Conservation (phyloP, 2,113 vertebrate genomes). For the Peromyscus maniculatus region DNA sequence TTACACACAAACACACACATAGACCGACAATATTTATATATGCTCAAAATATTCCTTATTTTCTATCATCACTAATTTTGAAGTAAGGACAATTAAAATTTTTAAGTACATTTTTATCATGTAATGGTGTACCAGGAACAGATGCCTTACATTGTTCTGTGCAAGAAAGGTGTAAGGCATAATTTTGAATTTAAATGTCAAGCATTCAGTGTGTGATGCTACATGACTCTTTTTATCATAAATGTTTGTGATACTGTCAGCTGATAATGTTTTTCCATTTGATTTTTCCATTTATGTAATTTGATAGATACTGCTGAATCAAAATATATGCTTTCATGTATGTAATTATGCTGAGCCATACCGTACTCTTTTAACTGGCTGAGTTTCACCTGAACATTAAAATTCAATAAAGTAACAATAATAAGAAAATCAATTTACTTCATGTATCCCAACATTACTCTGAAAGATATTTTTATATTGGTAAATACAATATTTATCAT, state of each 20-base stretch:
- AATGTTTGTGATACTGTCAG: constrained; percentile 25
- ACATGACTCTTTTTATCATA: background rate
- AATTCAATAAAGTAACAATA: constrained; percentile 24
- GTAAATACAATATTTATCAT: background rate
- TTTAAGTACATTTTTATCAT: background rate
- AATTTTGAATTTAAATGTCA: constrained; percentile 37
- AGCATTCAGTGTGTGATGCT: background rate
- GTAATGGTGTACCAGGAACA: background rate
- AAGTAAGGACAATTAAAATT: background rate
- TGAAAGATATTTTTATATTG: background rate
- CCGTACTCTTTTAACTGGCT: background rate
- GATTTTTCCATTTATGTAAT: background rate
- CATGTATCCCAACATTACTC: background rate
- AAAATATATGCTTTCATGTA: background rate
- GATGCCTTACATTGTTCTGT: background rate
- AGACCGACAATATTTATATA: background rate
- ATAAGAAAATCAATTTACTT: background rate
- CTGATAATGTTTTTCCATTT: constrained; percentile 1
- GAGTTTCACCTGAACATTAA: background rate
- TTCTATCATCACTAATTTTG: background rate
- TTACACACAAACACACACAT: background rate
- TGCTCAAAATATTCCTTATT: background rate
- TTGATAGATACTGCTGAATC: background rate
- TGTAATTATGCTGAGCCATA: background rate
- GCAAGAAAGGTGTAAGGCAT: background rate